Base-by-base conservation (phyloP, 1,140 invertebrate genomes). In the Piezodorus guildinii region DNA sequence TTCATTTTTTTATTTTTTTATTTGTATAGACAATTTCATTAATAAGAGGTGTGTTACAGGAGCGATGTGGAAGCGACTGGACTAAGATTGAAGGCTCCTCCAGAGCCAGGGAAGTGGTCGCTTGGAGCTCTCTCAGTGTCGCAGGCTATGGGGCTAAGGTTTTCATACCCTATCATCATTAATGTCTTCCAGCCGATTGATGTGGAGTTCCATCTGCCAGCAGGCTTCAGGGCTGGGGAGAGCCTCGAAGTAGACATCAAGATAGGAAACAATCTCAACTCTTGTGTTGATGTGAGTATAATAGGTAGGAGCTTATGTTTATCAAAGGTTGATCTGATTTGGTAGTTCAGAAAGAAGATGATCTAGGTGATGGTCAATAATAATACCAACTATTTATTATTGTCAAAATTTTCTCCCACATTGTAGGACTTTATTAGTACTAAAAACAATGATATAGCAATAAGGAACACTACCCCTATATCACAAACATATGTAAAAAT, bases 231-330 rank as follows among this genome's bases (percentile, higher is more conserved):
- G 66, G 80, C 82, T 12, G 78, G 81, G 0, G 82, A 84, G 71
- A 79, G 78, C 0, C 74, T 83, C 0, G 81, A 84, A 70, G 78
- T 83, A 0, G 81, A 83, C 68, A 80, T 83, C 66, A 82, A 81
- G 71, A 83, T 84, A 44, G 81, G 77, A 0, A 84, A 83, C 67
- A 82, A 83, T 64, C 77, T 83, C 60, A 82, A 83, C 69, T 80
- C 81, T 61, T 84, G 82, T 72, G 80, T 84, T 74, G 82, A 84
- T 68, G 82, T 84, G 73, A 83, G 81, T 80, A 65, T 25, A 14
- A n/a, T 56, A 15, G 3, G 21, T 23, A 16, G 9, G 9, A n/a
- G n/a, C n/a, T n/a, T n/a, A n/a, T n/a, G n/a, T n/a, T n/a, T n/a
- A n/a, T n/a, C n/a, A n/a, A n/a, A n/a, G n/a, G n/a, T n/a, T n/a